A percentile compares a stretch with the other conserved stretches of the same genome.
phyloP scores from a whole-genome alignment of 2,888 invertebrate species.

The Tetranychus piercei region DNA sequence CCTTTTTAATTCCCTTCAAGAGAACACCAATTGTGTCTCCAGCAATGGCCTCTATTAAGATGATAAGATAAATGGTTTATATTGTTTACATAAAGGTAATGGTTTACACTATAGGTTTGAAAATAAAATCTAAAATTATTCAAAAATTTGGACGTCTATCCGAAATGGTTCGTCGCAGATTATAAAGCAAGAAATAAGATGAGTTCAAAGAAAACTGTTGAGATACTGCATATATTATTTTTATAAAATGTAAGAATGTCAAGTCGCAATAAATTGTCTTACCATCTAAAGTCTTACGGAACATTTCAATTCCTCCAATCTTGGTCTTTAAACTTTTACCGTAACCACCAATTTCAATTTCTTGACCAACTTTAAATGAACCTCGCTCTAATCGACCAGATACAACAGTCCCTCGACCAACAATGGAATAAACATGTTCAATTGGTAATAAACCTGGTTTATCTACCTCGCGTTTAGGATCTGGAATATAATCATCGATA shows the following conservation, averaged over 20 bases:
- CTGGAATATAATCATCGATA: conserved; percentile 66
- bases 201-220: no score
- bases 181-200: no score
- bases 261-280: neutral
- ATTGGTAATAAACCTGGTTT: conserved; percentile 85
- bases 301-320: conserved; percentile 32
- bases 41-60: conserved; percentile 54
- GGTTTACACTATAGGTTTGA: no score
- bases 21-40: conserved; percentile 91
- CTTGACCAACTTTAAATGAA: conserved; percentile 61
- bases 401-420: conserved; percentile 79
- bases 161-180: no score
- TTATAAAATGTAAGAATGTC: neutral
- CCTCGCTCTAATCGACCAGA: conserved; percentile 83
- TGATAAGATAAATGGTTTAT: neutral
- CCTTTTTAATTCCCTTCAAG: conserved; percentile 68
- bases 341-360: conserved; percentile 77
- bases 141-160: no score
- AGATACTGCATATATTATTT: neutral
- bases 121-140: no score
- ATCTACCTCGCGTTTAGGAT: conserved; percentile 67
- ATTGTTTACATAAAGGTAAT: no score
- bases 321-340: conserved; percentile 45
- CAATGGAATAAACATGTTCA: conserved; percentile 75
- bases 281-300: conserved; percentile 36